Evolutionary conservation across 2,113 vertebrate genomes (phyloP).

Genomic region (Bujurquina vittata): DNA sequence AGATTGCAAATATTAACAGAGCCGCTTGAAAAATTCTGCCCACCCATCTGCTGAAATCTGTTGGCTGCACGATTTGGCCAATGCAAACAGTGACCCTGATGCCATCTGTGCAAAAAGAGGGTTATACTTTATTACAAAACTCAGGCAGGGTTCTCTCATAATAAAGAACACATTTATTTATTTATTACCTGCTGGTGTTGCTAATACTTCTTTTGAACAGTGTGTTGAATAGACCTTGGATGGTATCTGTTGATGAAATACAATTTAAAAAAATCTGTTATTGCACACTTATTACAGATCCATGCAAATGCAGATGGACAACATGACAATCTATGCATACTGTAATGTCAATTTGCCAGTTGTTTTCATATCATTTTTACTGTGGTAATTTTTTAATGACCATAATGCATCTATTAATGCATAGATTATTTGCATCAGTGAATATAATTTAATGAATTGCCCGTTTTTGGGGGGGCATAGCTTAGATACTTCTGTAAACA

Average conservation of each 20-base stretch:
- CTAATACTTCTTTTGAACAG: neutral
- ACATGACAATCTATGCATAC: neutral
- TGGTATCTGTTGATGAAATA: constrained; percentile 22
- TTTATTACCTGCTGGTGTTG: constrained; percentile 47
- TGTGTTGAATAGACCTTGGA: neutral
- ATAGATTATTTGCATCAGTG: too few relatives aligned
- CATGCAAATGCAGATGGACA: neutral
- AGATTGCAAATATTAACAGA: constrained; percentile 38
- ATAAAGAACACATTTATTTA: neutral
- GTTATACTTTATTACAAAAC: accelerated
- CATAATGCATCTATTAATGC: too few relatives aligned
- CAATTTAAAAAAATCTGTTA: neutral
- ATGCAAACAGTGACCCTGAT: neutral
- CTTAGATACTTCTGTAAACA: too few relatives aligned
- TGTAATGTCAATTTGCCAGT: neutral
- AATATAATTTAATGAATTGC: too few relatives aligned
- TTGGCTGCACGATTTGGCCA: neutral
- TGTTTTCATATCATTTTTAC: neutral
- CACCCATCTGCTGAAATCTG: constrained; percentile 19
- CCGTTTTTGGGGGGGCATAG: neutral
- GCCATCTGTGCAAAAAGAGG: neutral
- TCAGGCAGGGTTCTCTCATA: neutral
- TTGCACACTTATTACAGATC: neutral
- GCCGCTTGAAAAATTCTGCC: constrained; percentile 12
- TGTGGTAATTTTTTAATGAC: too few relatives aligned